Evolutionary conservation across 2,888 invertebrate genomes (phyloP).

Genomic region (Drosophila buzzatii): DNA sequence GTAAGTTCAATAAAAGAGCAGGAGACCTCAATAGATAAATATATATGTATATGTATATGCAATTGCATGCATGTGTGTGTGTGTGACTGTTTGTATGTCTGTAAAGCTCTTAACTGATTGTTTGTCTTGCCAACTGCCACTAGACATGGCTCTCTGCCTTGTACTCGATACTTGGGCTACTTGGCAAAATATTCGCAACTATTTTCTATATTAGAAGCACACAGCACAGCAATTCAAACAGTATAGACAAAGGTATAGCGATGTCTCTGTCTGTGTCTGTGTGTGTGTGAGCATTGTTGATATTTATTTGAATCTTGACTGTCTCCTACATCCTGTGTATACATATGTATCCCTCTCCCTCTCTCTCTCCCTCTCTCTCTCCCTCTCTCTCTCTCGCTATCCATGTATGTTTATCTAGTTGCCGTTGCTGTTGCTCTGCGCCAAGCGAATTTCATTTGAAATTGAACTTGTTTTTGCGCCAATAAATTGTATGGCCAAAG

Average conservation of each 20-base stretch:
- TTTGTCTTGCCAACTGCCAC: slow-evolving; percentile 81
- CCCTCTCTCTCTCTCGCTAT: background rate
- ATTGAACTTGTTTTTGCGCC: slow-evolving; percentile 80
- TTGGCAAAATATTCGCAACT: slow-evolving; percentile 79
- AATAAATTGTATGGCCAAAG: slow-evolving; percentile 80
- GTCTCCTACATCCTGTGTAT: slow-evolving; percentile 65
- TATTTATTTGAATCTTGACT: slow-evolving; percentile 80
- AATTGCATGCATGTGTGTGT: slow-evolving; percentile 10
- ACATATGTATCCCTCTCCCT: slow-evolving; percentile 40
- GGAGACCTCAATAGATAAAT: slow-evolving; percentile 38
- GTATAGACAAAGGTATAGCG: slow-evolving; percentile 63
- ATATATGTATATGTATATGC: slow-evolving; percentile 13
- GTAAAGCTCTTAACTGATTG: slow-evolving; percentile 81
- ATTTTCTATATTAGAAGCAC: slow-evolving; percentile 79
- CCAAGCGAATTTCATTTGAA: slow-evolving; percentile 76
- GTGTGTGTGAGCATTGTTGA: slow-evolving; percentile 61
- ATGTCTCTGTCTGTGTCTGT: slow-evolving; percentile 23
- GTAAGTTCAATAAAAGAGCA: slow-evolving; percentile 73
- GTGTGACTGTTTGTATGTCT: slow-evolving; percentile 36
- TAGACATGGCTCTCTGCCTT: slow-evolving; percentile 57
- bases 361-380: too few species aligned
- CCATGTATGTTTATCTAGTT: slow-evolving; percentile 60
- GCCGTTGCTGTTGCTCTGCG: slow-evolving; percentile 39
- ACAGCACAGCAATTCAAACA: slow-evolving; percentile 60
- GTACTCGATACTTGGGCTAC: slow-evolving; percentile 68